These are phyloP conservation scores for Pelecanoides urinatrix DNA, from an alignment of 2,113 vertebrate species.

Conservation along the genomic window DNA sequence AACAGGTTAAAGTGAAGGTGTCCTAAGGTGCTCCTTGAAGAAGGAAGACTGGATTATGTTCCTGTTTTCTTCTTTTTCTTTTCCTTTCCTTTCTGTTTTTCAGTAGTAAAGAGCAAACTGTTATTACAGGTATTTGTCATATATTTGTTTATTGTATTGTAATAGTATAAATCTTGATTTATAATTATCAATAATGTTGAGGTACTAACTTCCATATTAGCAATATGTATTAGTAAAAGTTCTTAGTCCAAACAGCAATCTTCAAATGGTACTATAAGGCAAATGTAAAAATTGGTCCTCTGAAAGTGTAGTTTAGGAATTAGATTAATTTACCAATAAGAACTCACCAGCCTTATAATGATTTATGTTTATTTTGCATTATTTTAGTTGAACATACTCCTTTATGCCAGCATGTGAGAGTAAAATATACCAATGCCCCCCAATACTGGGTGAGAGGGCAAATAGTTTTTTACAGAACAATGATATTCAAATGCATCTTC, in stretches of 20 bases:
- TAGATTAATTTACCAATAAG: background rate
- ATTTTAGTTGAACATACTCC: background rate
- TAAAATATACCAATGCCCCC: background rate
- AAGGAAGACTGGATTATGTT: background rate
- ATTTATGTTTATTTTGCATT: background rate
- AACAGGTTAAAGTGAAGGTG: background rate
- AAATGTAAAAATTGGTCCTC: background rate
- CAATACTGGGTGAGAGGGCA: background rate
- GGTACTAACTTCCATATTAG: background rate
- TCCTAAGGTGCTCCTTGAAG: background rate
- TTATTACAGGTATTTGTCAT: background rate
- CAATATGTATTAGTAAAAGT: background rate
- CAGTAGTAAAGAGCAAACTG: background rate
- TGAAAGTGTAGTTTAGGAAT: background rate
- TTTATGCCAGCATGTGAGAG: background rate
- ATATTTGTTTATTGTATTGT: background rate
- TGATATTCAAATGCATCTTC: background rate
- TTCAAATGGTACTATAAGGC: background rate
- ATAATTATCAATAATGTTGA: background rate
- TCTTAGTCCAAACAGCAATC: background rate
- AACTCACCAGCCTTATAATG: background rate
- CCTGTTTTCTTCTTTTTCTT: background rate
- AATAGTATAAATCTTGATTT: background rate
- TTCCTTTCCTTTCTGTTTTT: background rate
- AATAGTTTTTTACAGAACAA: background rate